Conservation (phyloP, 2,797 vertebrate genomes). For the Selene dorsalis region DNA sequence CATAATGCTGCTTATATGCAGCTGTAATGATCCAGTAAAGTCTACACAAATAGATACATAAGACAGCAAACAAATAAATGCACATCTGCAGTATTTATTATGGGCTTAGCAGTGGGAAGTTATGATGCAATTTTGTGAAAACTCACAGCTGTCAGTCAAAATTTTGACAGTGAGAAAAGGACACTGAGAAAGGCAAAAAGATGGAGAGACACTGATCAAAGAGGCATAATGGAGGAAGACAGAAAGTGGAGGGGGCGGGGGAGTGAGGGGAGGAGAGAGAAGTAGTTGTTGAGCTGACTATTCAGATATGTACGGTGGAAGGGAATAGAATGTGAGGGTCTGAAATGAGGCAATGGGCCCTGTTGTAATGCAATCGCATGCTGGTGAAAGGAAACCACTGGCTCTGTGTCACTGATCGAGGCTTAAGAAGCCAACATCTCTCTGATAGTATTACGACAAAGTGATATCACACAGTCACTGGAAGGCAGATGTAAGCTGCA, state of each 20-base stretch:
- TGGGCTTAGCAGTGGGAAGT: slow-evolving; percentile 39
- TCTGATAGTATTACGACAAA: neutral
- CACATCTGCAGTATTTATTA: slow-evolving; percentile 22
- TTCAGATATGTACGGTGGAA: slow-evolving; percentile 55
- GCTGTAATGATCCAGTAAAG: neutral
- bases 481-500: neutral
- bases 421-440: neutral
- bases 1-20: neutral
- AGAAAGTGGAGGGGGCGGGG: slow-evolving; percentile 6
- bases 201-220: slow-evolving; percentile 58
- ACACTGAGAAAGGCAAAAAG: slow-evolving; percentile 28
- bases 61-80: slow-evolving; percentile 25
- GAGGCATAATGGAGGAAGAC: slow-evolving; percentile 17
- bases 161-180: slow-evolving; percentile 35
- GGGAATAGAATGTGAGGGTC: slow-evolving; percentile 47
- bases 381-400: slow-evolving; percentile 20
- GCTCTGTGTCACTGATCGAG: slow-evolving; percentile 20
- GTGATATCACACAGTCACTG: slow-evolving; percentile 9
- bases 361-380: slow-evolving; percentile 46
- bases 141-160: slow-evolving; percentile 62
- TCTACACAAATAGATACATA: neutral
- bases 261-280: slow-evolving; percentile 22
- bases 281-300: slow-evolving; percentile 56
- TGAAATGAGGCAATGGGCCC: slow-evolving; percentile 64
- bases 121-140: slow-evolving; percentile 76